Base-by-base conservation (phyloP, 2,797 vertebrate genomes). In the Mareca penelope region DNA sequence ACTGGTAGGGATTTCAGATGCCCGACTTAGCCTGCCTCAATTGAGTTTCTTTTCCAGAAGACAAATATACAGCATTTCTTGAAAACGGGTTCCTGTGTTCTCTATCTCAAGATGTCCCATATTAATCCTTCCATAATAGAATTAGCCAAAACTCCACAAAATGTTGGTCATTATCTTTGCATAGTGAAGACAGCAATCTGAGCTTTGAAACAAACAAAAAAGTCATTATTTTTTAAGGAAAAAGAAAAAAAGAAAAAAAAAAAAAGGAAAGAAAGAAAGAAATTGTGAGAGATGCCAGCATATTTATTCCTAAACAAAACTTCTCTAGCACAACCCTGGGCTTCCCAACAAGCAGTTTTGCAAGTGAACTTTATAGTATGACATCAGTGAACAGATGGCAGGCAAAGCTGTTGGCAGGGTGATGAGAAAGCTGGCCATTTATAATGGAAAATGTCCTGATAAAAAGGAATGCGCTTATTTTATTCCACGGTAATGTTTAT, bases 401-500 rank as follows among this genome's bases (percentile, higher is more conserved):
- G 88, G 92, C 92, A 93, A 95, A 95, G 94, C 94, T 94, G 75
- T 69, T 97, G 89, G 95, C 88, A 96, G 94, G 90, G 53, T 83
- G 64, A 73, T 83, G 79, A 95, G 90, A 96, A 91, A 94, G 79
- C 68, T 95, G 87, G 95, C 96, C 93, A 95, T 97, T 97, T 94
- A 95, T 95, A 95, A 97, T 90, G 94, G 96, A 97, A 97, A 97
- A 96, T 97, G 91, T 97, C 94, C 95, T 95, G 96, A 97, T 93
- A 93, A 92, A 96, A 96, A 96, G 71, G 85, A 97, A 96, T 95
- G 91, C 15, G 3, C 94, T 97, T 95, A 94, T 97, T 97, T 97
- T 96, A 97, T 97, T 97, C 84, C 96, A 95, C 7, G 6, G 83
- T 89, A 91, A 94, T 95, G 92, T 97, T 97, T 97, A 96, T 88